Evolutionary conservation across 2,113 vertebrate species (phyloP), one percentile per base, ranked within the genome.

Genomic region (Variabilichromis moorii): DNA sequence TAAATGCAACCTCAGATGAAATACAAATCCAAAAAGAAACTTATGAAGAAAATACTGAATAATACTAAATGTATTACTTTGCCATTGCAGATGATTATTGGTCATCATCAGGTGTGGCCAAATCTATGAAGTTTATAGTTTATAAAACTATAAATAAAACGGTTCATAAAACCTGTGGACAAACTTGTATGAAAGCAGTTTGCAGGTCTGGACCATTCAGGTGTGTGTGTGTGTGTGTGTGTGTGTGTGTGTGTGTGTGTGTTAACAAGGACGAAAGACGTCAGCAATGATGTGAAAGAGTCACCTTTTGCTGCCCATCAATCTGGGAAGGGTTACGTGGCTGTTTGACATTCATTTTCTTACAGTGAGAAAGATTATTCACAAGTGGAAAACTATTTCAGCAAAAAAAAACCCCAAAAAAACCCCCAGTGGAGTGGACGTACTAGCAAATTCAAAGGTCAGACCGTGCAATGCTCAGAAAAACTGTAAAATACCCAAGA

Each of bases 381-480:
- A 37, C 33, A 66, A n/a, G 61, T 66, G 61, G 61, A 66, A 66
- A 66, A 37, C 17, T 35, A 35, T 66, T 66, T 37, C 31, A 37
- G 17, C 10, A 66, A 35, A 35, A 10, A 8, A 37, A 37, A 10
- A 4, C 0, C 1, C 8, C 8, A n/a, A 6, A 5, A 8, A n/a
- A 54, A 26, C 3, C 1, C 1, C 4, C 17, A n/a, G 19, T 37
- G 6, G 33, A 13, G 33, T 37, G 61, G 33, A 37, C 6, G 2
- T 37, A 12, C 4, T 12, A 37, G 61, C 6, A 66, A 66, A 66
- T 66, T 66, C 61, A 37, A 66, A 66, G 19, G 33, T 66, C 33
- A 21, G 33, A 66, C 33, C 1, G 33, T 37, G 61, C 19, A 37
- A 66, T 66, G 4, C 33, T 37, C 61, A 37, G 61, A 66, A 37